Conservation (phyloP, 2,888 invertebrate genomes). For the Noctua janthina region DNA sequence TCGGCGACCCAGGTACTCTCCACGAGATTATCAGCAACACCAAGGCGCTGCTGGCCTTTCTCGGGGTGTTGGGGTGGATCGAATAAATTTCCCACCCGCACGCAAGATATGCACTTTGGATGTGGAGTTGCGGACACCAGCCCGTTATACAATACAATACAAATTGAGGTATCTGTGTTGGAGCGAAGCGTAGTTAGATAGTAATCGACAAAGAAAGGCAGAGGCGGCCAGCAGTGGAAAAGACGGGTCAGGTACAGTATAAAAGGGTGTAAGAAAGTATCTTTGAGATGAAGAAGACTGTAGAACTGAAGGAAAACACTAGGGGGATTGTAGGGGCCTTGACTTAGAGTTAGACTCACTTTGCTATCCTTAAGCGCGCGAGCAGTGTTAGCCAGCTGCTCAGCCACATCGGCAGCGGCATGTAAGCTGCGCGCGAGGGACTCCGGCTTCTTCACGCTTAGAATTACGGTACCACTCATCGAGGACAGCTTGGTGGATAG, state of each 20-base stretch:
- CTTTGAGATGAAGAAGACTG: neutral
- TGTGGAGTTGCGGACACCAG: too few relatives aligned
- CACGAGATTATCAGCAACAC: too few relatives aligned
- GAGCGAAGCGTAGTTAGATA: too few relatives aligned
- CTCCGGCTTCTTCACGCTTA: slow-evolving; percentile 69
- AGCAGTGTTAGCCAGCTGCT: slow-evolving; percentile 71
- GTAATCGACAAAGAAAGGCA: neutral
- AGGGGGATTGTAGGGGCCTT: neutral
- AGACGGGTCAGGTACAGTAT: neutral
- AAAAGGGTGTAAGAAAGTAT: neutral
- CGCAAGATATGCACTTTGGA: too few relatives aligned
- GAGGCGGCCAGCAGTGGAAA: neutral
- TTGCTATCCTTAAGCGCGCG: slow-evolving; percentile 63
- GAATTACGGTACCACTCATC: slow-evolving; percentile 68
- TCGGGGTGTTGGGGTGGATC: too few relatives aligned
- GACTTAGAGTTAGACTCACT: slow-evolving; percentile 14
- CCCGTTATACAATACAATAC: too few relatives aligned
- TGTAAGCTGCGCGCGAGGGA: slow-evolving; percentile 70
- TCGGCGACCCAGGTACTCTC: too few relatives aligned
- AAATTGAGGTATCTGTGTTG: too few relatives aligned
- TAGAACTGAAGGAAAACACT: neutral
- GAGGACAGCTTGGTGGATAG: slow-evolving; percentile 75
- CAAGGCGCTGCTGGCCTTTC: too few relatives aligned
- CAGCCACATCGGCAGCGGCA: slow-evolving; percentile 69
- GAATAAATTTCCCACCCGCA: too few relatives aligned